These are phyloP conservation scores for Charaxes varanes DNA, from an alignment of 1,140 invertebrate genomes.

Conservation along the genomic window DNA sequence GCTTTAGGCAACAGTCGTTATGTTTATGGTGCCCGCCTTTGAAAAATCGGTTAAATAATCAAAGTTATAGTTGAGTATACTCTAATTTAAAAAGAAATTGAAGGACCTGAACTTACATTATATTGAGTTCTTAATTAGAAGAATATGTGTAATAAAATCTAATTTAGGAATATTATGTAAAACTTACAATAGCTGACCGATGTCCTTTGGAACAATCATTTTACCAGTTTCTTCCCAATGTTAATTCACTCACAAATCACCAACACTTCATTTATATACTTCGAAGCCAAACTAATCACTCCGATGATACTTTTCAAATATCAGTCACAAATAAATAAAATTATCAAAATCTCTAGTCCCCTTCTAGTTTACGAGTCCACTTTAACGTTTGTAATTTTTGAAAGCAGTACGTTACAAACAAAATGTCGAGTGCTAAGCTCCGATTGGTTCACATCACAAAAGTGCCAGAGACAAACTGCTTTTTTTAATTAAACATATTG, in stretches of 20 bases:
- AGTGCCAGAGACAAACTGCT: neutral
- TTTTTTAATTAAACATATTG: no score
- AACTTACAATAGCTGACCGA: conserved; percentile 53
- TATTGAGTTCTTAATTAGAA: neutral
- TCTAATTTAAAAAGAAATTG: neutral
- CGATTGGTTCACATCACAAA: conserved; percentile 19
- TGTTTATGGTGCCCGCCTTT: no score
- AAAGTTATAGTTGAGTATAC: no score
- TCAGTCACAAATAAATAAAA: conserved; percentile 1
- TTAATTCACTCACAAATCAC: neutral
- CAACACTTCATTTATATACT: neutral
- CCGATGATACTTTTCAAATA: conserved; percentile 7
- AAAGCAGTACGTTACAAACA: conserved; percentile 23
- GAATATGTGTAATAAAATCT: neutral
- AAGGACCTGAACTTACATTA: no score
- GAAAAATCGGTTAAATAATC: no score
- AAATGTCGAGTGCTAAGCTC: conserved; percentile 11
- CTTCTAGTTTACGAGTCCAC: neutral
- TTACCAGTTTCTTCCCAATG: conserved; percentile 10
- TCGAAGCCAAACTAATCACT: no score
- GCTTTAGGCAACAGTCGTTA: no score
- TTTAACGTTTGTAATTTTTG: conserved; percentile 21
- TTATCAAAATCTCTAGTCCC: conserved; percentile 2
- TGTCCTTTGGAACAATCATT: conserved; percentile 45
- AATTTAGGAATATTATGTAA: conserved; percentile 3